These are phyloP conservation scores for Lepus europaeus DNA, from an alignment of 2,113 vertebrate genomes.

Conservation along the genomic window DNA sequence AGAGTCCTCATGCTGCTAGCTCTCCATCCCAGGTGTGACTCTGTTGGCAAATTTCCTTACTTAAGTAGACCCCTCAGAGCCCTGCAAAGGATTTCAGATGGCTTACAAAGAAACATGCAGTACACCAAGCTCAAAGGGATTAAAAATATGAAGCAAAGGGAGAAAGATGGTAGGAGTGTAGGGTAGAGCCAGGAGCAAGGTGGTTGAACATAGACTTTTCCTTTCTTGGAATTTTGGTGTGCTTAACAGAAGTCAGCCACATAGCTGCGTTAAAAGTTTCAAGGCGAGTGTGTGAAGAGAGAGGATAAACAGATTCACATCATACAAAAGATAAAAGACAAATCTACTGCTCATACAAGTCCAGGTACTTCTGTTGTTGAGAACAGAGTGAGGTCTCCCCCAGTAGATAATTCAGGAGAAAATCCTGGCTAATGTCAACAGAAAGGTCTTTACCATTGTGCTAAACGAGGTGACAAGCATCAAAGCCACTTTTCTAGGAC, in stretches of 20 bases:
- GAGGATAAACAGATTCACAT: background rate
- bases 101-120: slow-evolving; percentile 10
- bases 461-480: slow-evolving; percentile 45
- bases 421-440: background rate
- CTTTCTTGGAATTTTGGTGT: slow-evolving; percentile 25
- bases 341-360: background rate
- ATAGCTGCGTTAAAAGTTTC: background rate
- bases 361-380: background rate
- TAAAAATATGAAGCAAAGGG: background rate
- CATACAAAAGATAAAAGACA: background rate
- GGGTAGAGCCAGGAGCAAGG: background rate
- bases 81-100: slow-evolving; percentile 1
- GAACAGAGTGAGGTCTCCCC: background rate
- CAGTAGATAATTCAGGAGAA: slow-evolving; percentile 3
- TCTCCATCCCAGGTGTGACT: too few species aligned
- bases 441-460: background rate
- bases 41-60: too few species aligned
- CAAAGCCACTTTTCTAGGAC: background rate
- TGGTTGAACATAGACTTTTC: background rate
- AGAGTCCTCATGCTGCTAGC: too few species aligned
- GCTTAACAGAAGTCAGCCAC: background rate
- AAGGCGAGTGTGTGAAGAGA: background rate
- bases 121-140: background rate
- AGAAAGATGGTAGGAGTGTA: background rate
- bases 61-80: too few species aligned